Evolutionary conservation across 2,888 invertebrate genomes (phyloP), one percentile per base, ranked within the genome.

Genomic region (Heteromyza rotundicornis): DNA sequence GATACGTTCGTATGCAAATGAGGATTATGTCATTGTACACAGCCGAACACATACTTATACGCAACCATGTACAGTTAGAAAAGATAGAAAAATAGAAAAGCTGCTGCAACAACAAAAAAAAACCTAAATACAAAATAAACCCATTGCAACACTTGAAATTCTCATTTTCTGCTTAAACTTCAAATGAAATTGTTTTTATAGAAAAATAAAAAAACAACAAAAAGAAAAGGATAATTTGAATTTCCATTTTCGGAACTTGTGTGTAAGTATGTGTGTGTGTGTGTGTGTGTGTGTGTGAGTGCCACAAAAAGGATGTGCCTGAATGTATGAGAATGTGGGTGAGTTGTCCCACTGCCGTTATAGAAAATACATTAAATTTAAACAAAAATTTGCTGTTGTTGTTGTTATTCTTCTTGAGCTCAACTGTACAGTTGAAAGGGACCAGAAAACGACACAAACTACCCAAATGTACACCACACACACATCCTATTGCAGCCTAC

Each of bases 361-460:
- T 77, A 74, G 80, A 77, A 79, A 77, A 80, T 75, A 77, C 80
- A 78, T 78, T 76, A 76, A 77, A 75, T 76, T 76, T 75, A 71
- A 73, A 73, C 69, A 67, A 68, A n/a, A 78, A 77, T 74, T 67
- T 68, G 62, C 67, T 66, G 69, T 71, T 67, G 36, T 69, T 69
- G 64, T 67, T 60, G 40, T 59, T n/a, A 27, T 54, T 52, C 69
- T 66, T 70, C 77, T 76, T 76, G 73, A 69, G 77, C 69, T 76
- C 68, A 73, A 69, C 77, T 60, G 49, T 47, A 58, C 67, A 66
- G 65, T n/a, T 16, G 12, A 49, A 67, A 60, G 65, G 58, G 66
- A 47, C 57, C 57, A 63, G 23, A 57, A 50, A 17, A n/a, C 56
- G n/a, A 22, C 16, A 60, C 36, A 40, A 40, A 35, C 20, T 23